Base-by-base conservation (phyloP, 2,888 invertebrate species). In the Prenolepis imparis region DNA sequence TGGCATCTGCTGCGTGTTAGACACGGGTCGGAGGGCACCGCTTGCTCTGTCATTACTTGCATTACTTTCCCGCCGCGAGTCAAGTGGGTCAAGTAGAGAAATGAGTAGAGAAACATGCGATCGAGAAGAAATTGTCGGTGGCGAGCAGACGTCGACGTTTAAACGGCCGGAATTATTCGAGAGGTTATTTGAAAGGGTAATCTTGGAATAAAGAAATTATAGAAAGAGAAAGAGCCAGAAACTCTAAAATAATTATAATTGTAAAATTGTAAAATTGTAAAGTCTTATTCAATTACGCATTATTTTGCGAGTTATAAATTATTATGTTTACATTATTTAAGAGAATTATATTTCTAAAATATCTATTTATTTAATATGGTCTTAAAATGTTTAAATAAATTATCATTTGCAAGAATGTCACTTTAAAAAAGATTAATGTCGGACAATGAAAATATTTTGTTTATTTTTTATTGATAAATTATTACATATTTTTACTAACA, bases 1-100 rank as follows among this genome's bases (percentile, higher is more conserved):
- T 93, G 93, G 94, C 94, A 95, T 95, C 94, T 95, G 94, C 94
- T 94, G 87, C 93, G 89, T 91, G 94, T 94, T 94, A 95, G 94
- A 93, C 91, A 95, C 94, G 94, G 94, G 92, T 94, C 94, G 93
- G 84, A 93, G 94, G 94, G 93, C 94, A 94, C 93, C 89, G 81
- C 88, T 92, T 91, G 91, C 92, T 88, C 88, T 92, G 92, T 93
- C 93, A 92, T 93, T 93, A 93, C 91, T 91, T 88, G 91, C 91
- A 88, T 93, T 90, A 89, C 90, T 91, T 89, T 89, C 89, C 89
- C 82, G 88, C 84, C 90, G 87, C 84, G 91, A 92, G 94, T 94
- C 94, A 94, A 94, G 94, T 94, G 94, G 93, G 93, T 93, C 93
- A 94, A 94, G 92, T 92, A 52, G 52, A 52, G 52, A 52, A 52